Percentiles rank a stretch among this genome's conserved stretches.
phyloP scores from a whole-genome alignment of 2,888 invertebrate species.

The Thymelicus acteon region DNA sequence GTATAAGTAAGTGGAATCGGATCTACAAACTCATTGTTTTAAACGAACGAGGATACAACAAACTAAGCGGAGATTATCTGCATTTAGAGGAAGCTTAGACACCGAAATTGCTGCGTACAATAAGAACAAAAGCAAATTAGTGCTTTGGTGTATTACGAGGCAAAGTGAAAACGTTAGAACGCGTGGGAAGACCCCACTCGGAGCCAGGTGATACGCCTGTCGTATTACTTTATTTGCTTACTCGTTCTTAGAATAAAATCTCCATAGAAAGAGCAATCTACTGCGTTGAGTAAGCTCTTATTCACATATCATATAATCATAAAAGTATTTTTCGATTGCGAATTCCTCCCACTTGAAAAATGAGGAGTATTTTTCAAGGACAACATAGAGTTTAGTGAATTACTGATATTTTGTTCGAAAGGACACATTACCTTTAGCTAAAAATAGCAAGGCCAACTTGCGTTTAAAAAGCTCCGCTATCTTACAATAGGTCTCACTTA shows the following conservation, averaged over 20 bases:
- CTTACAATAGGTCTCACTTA: slow-evolving; percentile 11
- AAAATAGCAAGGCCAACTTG: slow-evolving; percentile 43
- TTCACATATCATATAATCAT: slow-evolving; percentile 54
- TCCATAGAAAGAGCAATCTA: slow-evolving; percentile 59
- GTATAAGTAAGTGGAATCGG: slow-evolving; percentile 18
- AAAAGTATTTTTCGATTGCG: slow-evolving; percentile 42
- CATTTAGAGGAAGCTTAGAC: slow-evolving; percentile 55
- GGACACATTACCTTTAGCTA: slow-evolving; percentile 44
- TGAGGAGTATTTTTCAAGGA: slow-evolving; percentile 37
- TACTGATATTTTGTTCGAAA: slow-evolving; percentile 46
- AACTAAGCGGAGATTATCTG: slow-evolving; percentile 37
- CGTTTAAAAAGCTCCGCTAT: slow-evolving; percentile 11
- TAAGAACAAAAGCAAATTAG: slow-evolving; percentile 78
- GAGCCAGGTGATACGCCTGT: slow-evolving; percentile 64
- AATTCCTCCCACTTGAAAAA: slow-evolving; percentile 30
- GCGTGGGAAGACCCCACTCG: slow-evolving; percentile 65
- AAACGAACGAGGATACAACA: slow-evolving; percentile 30
- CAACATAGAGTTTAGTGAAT: slow-evolving; percentile 39
- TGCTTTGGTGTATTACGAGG: slow-evolving; percentile 54
- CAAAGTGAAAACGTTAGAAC: slow-evolving; percentile 53
- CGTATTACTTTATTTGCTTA: slow-evolving; percentile 68
- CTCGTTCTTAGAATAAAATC: slow-evolving; percentile 55
- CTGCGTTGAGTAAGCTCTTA: slow-evolving; percentile 68
- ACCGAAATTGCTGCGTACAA: slow-evolving; percentile 61
- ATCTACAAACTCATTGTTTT: slow-evolving; percentile 32